Evolutionary conservation across 2,797 vertebrate species (phyloP), one percentile per base, ranked within the genome.

Genomic region (Protosalanx chinensis): DNA sequence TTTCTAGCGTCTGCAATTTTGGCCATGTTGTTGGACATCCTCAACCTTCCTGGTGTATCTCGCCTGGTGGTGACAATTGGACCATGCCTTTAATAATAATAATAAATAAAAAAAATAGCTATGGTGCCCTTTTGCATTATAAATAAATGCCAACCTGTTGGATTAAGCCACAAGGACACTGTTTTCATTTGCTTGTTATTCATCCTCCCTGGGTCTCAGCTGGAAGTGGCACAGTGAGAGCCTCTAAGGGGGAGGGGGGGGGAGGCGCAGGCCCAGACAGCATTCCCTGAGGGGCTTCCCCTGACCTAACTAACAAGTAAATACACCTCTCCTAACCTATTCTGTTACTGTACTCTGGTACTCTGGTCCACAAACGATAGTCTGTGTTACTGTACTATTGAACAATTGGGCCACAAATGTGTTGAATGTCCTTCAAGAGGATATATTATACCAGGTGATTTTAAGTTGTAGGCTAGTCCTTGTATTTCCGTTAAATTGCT

Each of bases 11-110:
- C 95, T 16, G 94, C 94, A 13, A 97, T 97, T 87, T 95, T 96
- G 72, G 94, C 94, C 94, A 96, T 96, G 90, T 95, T 96, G 87
- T 96, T 97, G 2, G 96, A 95, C 96, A 97, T 97, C 75, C 74
- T 89, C 67, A 23, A 1, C 3, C 46, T 67, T 75, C 35, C 35
- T 56, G 0, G 37, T 20, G 12, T 67, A 41, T 75, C 80, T 13
- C 72, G 65, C 74, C 79, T 84, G 82, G 64, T 67, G 58, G 13
- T 72, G 76, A 73, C 53, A 51, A 18, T 51, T 13, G 16, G 49
- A 51, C 16, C 53, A 72, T 46, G 61, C 20, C 15, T 66, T 49
- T 13, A 66, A 15, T 18, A 6, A 20, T n/a, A 18, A 64, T 6
- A 41, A 67, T 29, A 6, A 13, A n/a, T n/a, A 5, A n/a, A 49